phyloP scores from a whole-genome alignment of 2,888 invertebrate genomes.

The Panzeria rudis region DNA sequence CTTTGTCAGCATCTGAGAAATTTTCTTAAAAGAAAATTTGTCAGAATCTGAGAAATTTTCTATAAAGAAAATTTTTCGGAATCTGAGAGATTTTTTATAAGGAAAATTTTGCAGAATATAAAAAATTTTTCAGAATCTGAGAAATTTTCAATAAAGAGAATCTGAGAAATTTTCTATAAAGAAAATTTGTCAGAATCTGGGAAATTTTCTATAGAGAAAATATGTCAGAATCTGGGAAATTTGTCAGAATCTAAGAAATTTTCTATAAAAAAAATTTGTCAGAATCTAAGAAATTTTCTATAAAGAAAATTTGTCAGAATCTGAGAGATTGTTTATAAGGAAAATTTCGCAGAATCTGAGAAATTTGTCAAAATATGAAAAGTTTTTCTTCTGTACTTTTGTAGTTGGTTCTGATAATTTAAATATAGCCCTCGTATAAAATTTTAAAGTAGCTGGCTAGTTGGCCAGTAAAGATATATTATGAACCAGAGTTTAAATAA shows the following conservation, averaged over 20 bases:
- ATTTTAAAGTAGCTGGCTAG: neutral
- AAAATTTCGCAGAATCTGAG: neutral
- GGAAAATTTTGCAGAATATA: neutral
- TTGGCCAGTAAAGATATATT: neutral
- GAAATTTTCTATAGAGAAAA: neutral
- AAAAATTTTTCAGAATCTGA: neutral
- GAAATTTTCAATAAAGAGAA: no score
- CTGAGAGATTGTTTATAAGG: neutral
- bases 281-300: neutral
- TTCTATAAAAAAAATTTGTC: neutral
- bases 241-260: neutral
- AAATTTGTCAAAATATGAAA: neutral
- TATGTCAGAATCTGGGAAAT: neutral
- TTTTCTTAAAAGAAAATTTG: neutral
- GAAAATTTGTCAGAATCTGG: neutral
- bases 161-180: no score
- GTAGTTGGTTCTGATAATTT: neutral
- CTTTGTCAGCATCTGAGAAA: neutral
- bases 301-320: neutral
- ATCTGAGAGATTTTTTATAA: neutral
- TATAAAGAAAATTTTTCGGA: neutral
- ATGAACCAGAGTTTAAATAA: conserved; percentile 7
- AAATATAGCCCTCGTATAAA: neutral
- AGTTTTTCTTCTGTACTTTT: neutral
- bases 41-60: neutral